These are phyloP conservation scores for Melanophora roralis DNA, from an alignment of 2,888 invertebrate species.

Conservation along the genomic window DNA sequence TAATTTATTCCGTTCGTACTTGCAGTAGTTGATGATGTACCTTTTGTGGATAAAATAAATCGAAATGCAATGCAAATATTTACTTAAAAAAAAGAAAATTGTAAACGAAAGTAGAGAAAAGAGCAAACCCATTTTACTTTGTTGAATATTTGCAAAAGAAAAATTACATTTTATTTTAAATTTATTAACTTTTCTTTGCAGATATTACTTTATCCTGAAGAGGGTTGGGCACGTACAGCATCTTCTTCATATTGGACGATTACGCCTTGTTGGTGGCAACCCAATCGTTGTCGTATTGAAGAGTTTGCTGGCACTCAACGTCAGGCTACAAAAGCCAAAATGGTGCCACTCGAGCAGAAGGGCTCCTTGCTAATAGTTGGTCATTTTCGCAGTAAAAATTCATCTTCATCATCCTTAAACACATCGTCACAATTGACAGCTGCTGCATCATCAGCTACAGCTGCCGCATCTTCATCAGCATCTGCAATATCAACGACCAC, in stretches of 20 bases:
- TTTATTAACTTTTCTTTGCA: too few relatives aligned
- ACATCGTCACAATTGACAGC: background rate
- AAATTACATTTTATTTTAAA: too few relatives aligned
- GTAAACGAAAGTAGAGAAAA: background rate
- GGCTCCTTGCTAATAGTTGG: slow-evolving; percentile 90
- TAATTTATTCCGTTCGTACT: too few relatives aligned
- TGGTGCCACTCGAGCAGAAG: slow-evolving; percentile 85
- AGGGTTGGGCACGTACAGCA: slow-evolving; percentile 92
- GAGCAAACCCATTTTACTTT: background rate
- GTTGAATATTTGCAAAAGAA: too few relatives aligned
- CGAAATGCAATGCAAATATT: background rate
- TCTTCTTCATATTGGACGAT: slow-evolving; percentile 91
- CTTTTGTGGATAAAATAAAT: background rate
- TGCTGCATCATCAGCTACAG: background rate
- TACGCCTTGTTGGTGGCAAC: slow-evolving; percentile 91
- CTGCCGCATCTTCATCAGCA: slow-evolving; percentile 3
- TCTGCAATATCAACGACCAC: slow-evolving; percentile 29
- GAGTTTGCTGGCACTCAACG: slow-evolving; percentile 84
- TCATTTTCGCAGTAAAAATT: slow-evolving; percentile 73
- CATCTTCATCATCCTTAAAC: slow-evolving; percentile 19
- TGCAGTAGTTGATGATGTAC: too few relatives aligned
- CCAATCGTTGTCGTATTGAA: slow-evolving; percentile 88
- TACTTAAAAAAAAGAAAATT: background rate
- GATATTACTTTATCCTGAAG: slow-evolving; percentile 91
- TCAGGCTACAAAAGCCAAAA: slow-evolving; percentile 85